Conservation (phyloP, 2,888 invertebrate species). For the Phymatocera aterrima region DNA sequence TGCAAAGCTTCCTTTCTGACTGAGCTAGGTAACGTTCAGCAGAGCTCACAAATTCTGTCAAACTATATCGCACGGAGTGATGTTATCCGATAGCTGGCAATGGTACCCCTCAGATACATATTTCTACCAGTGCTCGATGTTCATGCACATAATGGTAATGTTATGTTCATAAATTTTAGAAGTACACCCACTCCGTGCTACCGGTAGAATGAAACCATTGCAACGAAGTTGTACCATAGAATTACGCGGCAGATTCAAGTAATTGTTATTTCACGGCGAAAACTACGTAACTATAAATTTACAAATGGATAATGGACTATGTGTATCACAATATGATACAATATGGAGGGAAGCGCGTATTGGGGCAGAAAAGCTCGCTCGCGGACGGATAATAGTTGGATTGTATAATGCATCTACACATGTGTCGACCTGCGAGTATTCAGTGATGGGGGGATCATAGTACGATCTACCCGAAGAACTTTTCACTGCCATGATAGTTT, state of each 20-base stretch:
- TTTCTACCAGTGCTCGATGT: background rate
- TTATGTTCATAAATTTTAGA: background rate
- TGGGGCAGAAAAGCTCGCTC: background rate
- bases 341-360: background rate
- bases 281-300: background rate
- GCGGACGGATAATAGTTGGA: background rate
- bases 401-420: background rate
- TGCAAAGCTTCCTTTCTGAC: background rate
- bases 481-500: too few relatives aligned
- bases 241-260: background rate
- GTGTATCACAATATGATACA: background rate
- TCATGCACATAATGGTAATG: too few relatives aligned
- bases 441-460: too few relatives aligned
- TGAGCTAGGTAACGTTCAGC: background rate
- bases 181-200: background rate
- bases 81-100: background rate
- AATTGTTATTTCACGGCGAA: background rate
- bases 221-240: background rate
- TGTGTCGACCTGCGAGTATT: background rate
- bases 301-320: background rate
- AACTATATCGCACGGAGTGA: too few relatives aligned
- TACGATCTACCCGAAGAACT: too few relatives aligned
- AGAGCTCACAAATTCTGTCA: background rate
- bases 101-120: background rate
- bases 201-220: background rate